Base-by-base conservation (phyloP, 1,140 invertebrate species). In the Temnothorax curvispinosus region DNA sequence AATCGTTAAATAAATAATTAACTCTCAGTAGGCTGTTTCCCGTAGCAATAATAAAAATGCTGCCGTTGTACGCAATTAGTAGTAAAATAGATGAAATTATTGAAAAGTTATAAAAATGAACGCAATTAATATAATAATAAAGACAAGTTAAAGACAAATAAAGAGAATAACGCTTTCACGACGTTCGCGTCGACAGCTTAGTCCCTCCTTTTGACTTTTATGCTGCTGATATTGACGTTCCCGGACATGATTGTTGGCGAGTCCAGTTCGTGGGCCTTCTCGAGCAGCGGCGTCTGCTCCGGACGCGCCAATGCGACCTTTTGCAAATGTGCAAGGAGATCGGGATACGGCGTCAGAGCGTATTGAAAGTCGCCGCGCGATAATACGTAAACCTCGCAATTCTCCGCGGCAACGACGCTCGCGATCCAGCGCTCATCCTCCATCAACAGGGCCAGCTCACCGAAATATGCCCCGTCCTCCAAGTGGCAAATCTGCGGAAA, bases 331-430 rank as follows among this genome's bases (percentile, higher is more conserved):
- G 86, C 92, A 1, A 94, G 35, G 4, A 95, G 56, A 72, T 93
- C 92, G 2, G 94, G 92, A 90, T 94, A 93, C 0, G 87, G 71
- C 0, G 67, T 56, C 11, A 95, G 90, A 5, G 92, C 80, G 69
- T 92, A 92, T 86, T 93, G 90, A 87, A 96, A 97, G 65, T 96
- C 92, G 5, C 87, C 91, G 35, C 95, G 94, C 11, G 95, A 91
- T 5, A 97, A 74, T 3, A 95, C 87, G 71, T 95, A 96, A 13
- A 96, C 86, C 87, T 96, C 96, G 21, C 96, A 96, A 47, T 95
- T 96, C 93, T 97, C 96, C 44, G 96, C 92, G 0, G 96, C 96
- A 3, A 96, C 87, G 0, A 96, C 94, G 21, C 93, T 96, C 0
- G 95, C 95, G 0, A 95, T 93, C 52, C 96, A 93, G 56, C 94